These are phyloP conservation scores for Odontothrips loti DNA, from an alignment of 2,888 invertebrate genomes.

Conservation along the genomic window DNA sequence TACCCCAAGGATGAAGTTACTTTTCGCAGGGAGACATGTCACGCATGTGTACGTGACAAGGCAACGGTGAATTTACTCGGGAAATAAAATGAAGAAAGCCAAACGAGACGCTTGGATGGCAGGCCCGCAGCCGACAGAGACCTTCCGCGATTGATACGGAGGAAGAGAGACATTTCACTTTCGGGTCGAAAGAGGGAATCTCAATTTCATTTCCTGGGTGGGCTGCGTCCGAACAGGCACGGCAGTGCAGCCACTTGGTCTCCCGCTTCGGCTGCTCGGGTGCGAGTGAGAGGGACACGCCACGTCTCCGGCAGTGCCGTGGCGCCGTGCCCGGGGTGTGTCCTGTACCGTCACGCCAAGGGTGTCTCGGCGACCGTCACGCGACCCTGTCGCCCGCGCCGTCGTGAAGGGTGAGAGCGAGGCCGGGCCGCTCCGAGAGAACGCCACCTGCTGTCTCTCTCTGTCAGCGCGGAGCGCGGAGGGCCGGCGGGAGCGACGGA, in stretches of 20 bases:
- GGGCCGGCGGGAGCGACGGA: too few species aligned
- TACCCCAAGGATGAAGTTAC: too few species aligned
- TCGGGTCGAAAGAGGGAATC: neutral
- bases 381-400: neutral
- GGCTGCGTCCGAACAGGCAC: neutral
- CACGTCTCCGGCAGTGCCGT: neutral
- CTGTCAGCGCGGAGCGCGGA: too few species aligned
- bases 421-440: too few species aligned
- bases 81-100: too few species aligned
- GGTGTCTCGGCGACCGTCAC: slow-evolving; percentile 13
- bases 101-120: too few species aligned
- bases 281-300: neutral
- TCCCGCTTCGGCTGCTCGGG: neutral
- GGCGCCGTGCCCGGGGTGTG: neutral
- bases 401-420: neutral
- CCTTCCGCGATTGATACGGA: too few species aligned
- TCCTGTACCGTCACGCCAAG: neutral
- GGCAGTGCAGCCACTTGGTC: too few species aligned
- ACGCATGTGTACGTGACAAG: too few species aligned
- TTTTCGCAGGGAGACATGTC: too few species aligned
- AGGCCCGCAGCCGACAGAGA: too few species aligned
- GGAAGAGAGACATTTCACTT: slow-evolving; percentile 20
- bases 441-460: neutral
- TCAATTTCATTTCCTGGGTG: neutral
- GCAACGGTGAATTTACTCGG: too few species aligned